Base-by-base conservation (phyloP, 2,113 vertebrate species). In the Gopherus evgoodei region DNA sequence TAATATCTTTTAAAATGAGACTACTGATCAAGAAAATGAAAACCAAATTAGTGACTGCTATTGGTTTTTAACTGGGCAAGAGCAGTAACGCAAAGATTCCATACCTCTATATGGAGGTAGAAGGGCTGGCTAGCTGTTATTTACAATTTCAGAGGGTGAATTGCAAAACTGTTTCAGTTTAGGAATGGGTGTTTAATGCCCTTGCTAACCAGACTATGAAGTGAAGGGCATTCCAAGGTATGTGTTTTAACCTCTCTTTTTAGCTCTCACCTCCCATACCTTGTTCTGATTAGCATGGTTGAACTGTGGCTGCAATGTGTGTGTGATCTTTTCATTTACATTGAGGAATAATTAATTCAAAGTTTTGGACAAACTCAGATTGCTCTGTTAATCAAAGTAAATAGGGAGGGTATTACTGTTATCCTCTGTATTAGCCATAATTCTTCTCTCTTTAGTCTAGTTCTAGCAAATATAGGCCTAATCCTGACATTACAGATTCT, bases 91-190 rank as follows among this genome's bases (percentile, higher is more conserved):
- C 56, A 72, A 54, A 76, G 62, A 47, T 19, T 29, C 31, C 72
- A 0, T 52, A 38, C 44, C 1, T 0, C 16, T 49, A 56, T 35
- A 31, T 52, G 81, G 80, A 79, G 38, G 35, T 6, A 79, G 8
- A 56, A 87, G 25, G 29, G 6, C 69, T 49, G 42, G 10, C 49
- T 44, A 69, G 13, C 57, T 72, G 24, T 14, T 79, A 8, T 65
- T 53, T 90, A 3, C 22, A 54, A 22, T 44, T 83, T 16, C 83
- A 17, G 49, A 49, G 82, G 29, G 57, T 57, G 76, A 81, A 80
- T 14, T 31, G 44, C 11, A 79, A 79, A 35, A 75, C 24, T 69
- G 38, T 81, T 35, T 13, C 27, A 72, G 44, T 1, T 0, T 14
- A 31, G 86, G 49, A 78, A 38, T 49, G 65, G 0, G 0, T 52